Evolutionary conservation across 2,797 vertebrate genomes (phyloP), one percentile per base, ranked within the genome.

Genomic region (Acridotheres tristis): DNA sequence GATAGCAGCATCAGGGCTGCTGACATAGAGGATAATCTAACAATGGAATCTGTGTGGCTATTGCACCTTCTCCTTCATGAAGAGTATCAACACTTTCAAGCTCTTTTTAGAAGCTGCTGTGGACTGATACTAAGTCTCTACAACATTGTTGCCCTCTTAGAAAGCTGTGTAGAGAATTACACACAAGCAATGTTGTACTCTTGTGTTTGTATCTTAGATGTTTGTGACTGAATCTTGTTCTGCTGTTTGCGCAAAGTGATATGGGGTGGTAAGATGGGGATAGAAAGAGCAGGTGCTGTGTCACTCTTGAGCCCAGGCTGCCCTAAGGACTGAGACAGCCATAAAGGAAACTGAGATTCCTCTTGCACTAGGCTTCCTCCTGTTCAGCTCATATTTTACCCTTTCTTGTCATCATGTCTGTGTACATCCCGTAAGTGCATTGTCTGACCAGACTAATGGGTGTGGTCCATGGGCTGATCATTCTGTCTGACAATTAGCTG

Each of bases 211-310:
- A 51, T 89, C 43, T 81, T 67, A 47, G 43, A 50, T 45, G 11
- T 85, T 80, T 75, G 74, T 93, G 79, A n/a, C 29, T 0, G 0
- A 40, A 63, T 81, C 55, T 80, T 77, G 38, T 78, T 89, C 61
- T 72, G 42, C 36, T 66, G n/a, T 72, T 82, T 57, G 45, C 0
- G 6, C 78, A 68, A 68, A 79, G 42, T 0, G 0, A 27, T 34
- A 22, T 66, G n/a, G 30, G 36, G 61, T 93, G 68, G 62, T 55
- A 79, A 93, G 43, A 47, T 68, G 93, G 89, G 71, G 92, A 94
- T 92, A 30, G 54, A 58, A 88, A 27, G 75, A 83, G 65, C 58
- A 85, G 84, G 27, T 87, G 20, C 23, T 85, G 4, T 80, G 27
- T 67, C 59, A n/a, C 26, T 63, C 42, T 36, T 29, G 36, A 83